Conservation (phyloP, 1,140 invertebrate genomes). For the Zophobas morio region DNA sequence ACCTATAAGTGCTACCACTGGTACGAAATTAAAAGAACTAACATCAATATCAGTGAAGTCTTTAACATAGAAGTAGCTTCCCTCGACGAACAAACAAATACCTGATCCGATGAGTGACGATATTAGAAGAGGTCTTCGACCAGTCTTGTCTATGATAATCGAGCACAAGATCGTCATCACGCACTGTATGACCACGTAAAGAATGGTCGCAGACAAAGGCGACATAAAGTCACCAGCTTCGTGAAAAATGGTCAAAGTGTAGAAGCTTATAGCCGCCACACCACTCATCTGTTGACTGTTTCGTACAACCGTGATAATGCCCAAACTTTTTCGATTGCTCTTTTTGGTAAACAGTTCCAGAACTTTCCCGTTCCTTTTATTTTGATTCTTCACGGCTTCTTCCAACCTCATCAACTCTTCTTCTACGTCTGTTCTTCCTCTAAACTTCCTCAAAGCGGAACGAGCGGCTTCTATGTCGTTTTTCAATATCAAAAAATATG, state of each 20-base stretch:
- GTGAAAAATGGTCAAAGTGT: conserved; percentile 81
- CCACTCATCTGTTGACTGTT: conserved; percentile 84
- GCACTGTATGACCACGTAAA: conserved; percentile 79
- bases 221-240: conserved; percentile 70
- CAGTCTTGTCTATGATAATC: conserved; percentile 79
- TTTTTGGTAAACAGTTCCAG: conserved; percentile 72
- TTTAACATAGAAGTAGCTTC: conserved; percentile 72
- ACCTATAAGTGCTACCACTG: conserved; percentile 76
- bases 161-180: conserved; percentile 75
- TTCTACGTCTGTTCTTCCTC: conserved; percentile 70
- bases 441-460: conserved; percentile 72
- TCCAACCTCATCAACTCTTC: conserved; percentile 76
- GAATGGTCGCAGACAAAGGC: conserved; percentile 68
- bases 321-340: conserved; percentile 76
- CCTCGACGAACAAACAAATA: conserved; percentile 71
- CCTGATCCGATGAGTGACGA: conserved; percentile 74
- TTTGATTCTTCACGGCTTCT: conserved; percentile 69
- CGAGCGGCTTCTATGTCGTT: conserved; percentile 72
- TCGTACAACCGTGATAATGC: conserved; percentile 77
- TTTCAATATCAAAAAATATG: conserved; percentile 75
- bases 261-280: conserved; percentile 82
- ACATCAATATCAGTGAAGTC: conserved; percentile 57
- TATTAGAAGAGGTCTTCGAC: conserved; percentile 78
- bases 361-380: conserved; percentile 68
- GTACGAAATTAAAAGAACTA: conserved; percentile 66